phyloP scores from a whole-genome alignment of 2,113 vertebrate genomes.

The Rhizomys pruinosus region DNA sequence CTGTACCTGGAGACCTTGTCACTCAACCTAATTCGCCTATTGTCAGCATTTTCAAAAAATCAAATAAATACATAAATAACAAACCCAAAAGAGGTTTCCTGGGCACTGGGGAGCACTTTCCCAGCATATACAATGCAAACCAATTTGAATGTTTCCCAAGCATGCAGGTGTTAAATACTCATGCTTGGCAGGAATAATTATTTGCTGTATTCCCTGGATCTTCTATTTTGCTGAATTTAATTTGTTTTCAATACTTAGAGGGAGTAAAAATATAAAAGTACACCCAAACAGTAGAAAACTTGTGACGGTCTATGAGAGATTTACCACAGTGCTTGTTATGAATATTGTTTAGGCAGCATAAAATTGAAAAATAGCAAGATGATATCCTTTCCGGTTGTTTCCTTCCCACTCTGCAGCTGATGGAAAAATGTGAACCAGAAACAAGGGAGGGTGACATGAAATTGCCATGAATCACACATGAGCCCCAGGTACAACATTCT shows the following conservation, averaged over 20 bases:
- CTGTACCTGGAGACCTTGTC: slow-evolving; percentile 38
- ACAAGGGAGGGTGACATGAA: neutral
- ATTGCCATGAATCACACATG: neutral
- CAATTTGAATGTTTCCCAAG: slow-evolving; percentile 80
- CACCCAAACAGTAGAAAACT: slow-evolving; percentile 72
- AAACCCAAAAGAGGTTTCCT: slow-evolving; percentile 72
- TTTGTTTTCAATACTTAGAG: slow-evolving; percentile 78
- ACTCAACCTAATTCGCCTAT: slow-evolving; percentile 67
- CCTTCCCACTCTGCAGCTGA: slow-evolving; percentile 1
- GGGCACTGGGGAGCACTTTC: slow-evolving; percentile 63
- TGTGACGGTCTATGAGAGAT: slow-evolving; percentile 66
- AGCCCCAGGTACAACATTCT: neutral
- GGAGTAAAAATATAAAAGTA: slow-evolving; percentile 69
- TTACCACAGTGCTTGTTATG: slow-evolving; percentile 67
- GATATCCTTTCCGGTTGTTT: neutral
- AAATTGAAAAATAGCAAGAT: slow-evolving; percentile 62
- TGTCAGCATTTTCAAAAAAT: slow-evolving; percentile 70
- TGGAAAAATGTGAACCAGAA: neutral
- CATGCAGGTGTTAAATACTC: slow-evolving; percentile 82
- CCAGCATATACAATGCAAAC: slow-evolving; percentile 74
- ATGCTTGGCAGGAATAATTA: slow-evolving; percentile 80
- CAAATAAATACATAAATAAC: slow-evolving; percentile 77
- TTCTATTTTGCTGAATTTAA: slow-evolving; percentile 80
- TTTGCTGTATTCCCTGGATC: slow-evolving; percentile 77
- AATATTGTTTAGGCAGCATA: slow-evolving; percentile 67